Conservation (phyloP, 2,113 vertebrate genomes). For the Nesoenas mayeri region DNA sequence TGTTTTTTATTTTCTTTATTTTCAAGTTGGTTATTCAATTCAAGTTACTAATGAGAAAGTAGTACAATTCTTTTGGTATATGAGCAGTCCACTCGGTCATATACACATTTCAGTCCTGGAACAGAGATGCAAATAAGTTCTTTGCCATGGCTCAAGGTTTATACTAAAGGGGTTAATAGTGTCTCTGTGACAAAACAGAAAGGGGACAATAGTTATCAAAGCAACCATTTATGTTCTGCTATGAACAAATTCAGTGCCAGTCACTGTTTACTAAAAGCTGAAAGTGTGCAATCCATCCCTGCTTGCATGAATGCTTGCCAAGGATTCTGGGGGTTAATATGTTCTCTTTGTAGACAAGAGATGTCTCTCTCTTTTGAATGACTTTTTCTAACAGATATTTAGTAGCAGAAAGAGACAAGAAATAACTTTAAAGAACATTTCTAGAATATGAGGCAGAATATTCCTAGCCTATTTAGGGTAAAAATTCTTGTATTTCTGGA, state of each 20-base stretch:
- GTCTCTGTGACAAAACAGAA: neutral
- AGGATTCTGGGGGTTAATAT: neutral
- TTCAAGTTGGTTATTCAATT: neutral
- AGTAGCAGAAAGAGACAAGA: neutral
- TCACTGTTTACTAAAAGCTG: neutral
- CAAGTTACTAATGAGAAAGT: neutral
- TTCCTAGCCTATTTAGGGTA: neutral
- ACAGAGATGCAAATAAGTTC: neutral
- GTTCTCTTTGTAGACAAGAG: neutral
- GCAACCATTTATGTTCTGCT: neutral
- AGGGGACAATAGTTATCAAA: neutral
- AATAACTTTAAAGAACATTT: neutral
- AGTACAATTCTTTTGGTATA: neutral
- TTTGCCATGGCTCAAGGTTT: neutral
- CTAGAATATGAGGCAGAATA: neutral
- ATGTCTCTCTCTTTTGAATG: neutral
- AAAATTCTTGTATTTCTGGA: neutral
- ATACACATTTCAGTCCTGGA: neutral
- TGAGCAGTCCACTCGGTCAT: neutral
- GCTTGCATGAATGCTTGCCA: neutral
- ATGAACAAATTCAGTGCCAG: neutral
- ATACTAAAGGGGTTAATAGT: neutral
- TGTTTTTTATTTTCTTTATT: neutral
- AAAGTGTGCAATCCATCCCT: neutral
- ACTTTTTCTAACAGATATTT: neutral